Evolutionary conservation across 2,888 invertebrate species (phyloP).

Genomic region (Argynnis bischoffii): DNA sequence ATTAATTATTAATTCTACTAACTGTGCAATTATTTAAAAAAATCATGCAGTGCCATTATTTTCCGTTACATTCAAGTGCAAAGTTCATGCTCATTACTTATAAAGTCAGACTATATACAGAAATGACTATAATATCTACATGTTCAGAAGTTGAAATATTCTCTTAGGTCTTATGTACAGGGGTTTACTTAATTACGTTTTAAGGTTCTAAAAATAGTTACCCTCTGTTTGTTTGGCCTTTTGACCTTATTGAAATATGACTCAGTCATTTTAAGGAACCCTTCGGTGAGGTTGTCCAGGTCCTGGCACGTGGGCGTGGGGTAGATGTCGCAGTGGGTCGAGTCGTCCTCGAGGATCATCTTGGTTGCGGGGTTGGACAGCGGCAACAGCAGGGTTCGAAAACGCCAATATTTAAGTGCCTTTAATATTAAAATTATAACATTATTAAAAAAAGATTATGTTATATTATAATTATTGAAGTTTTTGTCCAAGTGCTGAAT

Average conservation of each 20-base stretch:
- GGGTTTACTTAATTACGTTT: neutral
- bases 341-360: conserved; percentile 88
- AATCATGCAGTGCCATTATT: conserved; percentile 65
- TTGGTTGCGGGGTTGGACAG: conserved; percentile 90
- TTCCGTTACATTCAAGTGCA: conserved; percentile 57
- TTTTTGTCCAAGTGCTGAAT: too few species aligned
- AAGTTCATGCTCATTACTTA: conserved; percentile 43
- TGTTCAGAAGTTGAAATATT: neutral
- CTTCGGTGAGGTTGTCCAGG: conserved; percentile 86
- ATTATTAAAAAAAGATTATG: neutral
- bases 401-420: conserved; percentile 95
- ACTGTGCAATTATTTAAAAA: conserved; percentile 24
- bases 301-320: conserved; percentile 83
- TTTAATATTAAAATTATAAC: conserved; percentile 55
- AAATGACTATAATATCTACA: conserved; percentile 16
- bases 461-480: neutral
- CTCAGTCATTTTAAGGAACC: conserved; percentile 92
- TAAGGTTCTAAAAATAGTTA: conserved; percentile 71
- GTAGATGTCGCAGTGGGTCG: conserved; percentile 92
- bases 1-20: conserved; percentile 36
- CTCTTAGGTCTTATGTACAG: neutral
- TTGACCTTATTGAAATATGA: conserved; percentile 94
- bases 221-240: conserved; percentile 90
- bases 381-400: conserved; percentile 94
- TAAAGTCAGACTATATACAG: conserved; percentile 25